A percentile compares a stretch with the other conserved stretches of the same genome.
These are phyloP conservation scores for Heliconius congener DNA, from an alignment of 1,140 invertebrate species.

Conservation along the genomic window DNA sequence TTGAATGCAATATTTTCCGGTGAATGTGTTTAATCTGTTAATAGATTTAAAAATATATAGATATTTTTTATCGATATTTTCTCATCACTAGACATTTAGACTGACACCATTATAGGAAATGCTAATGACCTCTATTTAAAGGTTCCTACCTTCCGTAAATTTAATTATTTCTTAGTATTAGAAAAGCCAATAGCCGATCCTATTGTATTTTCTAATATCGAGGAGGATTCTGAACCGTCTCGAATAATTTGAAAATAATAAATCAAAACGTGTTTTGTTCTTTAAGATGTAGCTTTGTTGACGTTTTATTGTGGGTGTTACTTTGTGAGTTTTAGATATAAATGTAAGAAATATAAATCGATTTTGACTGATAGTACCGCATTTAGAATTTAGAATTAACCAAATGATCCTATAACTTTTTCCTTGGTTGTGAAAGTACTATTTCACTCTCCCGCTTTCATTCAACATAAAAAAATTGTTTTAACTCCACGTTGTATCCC, in stretches of 20 bases:
- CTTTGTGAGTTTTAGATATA: background rate
- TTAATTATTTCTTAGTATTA: constrained; percentile 58
- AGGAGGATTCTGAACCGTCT: constrained; percentile 14
- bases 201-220: constrained; percentile 24
- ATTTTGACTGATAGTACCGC: background rate
- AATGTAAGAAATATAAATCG: background rate
- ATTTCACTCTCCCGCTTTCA: too few relatives aligned
- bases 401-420: background rate
- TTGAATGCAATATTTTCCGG: too few relatives aligned
- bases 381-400: background rate
- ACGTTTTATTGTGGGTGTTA: background rate
- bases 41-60: background rate
- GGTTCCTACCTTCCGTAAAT: constrained; percentile 53
- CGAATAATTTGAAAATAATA: constrained; percentile 16
- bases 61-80: background rate
- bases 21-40: background rate
- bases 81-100: constrained; percentile 29
- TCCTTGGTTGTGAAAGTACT: too few relatives aligned
- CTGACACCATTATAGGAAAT: constrained; percentile 65
- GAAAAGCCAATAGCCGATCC: constrained; percentile 26
- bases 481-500: too few relatives aligned
- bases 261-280: constrained; percentile 9
- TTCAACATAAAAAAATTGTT: background rate
- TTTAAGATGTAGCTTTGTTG: background rate
- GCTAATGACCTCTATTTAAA: constrained; percentile 70